Base-by-base conservation (phyloP, 2,888 invertebrate genomes). In the Euplexia lucipara region DNA sequence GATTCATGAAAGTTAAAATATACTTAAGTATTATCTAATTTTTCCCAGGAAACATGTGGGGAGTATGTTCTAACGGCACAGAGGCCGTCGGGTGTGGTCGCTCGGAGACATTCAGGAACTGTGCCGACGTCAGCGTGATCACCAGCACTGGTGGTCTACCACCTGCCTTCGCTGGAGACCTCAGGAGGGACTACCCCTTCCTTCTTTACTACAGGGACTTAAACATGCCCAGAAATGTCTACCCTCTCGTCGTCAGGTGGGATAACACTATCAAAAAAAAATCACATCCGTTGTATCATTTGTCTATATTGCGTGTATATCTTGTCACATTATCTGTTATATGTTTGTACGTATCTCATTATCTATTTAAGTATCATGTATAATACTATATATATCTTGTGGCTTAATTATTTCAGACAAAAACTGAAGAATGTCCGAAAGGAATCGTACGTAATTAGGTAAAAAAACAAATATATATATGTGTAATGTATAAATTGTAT, bases 61-160 rank as follows among this genome's bases (percentile, higher is more conserved):
- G 98, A 7, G 96, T 96, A 20, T 98, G 98, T 85, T 91, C 96
- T 0, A 98, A 98, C 88, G 98, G 98, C 45, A 98, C 98, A 0
- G 97, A 98, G 86, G 97, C 97, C 0, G 97, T 98, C 1, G 98
- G 98, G 1, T 98, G 98, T 86, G 98, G 98, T n/a, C 96, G 96
- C 74, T 98, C 98, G 9, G 98, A 99, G 92, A 98, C 98, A 0
- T 99, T 99, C 92, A 95, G 98, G 68, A 98, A 98, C 89, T 99
- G 99, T 87, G 98, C 98, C 0, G 98, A 99, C 88, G 96, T 99
- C 63, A 97, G 97, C 60, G 97, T 99, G 76, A 95, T 97, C 8
- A 97, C 98, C 34, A 98, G 97, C 88, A 97, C 97, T 3, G 97
- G 97, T 4, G 97, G 97, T 58, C 96, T 97, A 3, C 95, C 97